These are phyloP conservation scores for Periphyllus acericola DNA, from an alignment of 2,888 invertebrate species.

Conservation along the genomic window DNA sequence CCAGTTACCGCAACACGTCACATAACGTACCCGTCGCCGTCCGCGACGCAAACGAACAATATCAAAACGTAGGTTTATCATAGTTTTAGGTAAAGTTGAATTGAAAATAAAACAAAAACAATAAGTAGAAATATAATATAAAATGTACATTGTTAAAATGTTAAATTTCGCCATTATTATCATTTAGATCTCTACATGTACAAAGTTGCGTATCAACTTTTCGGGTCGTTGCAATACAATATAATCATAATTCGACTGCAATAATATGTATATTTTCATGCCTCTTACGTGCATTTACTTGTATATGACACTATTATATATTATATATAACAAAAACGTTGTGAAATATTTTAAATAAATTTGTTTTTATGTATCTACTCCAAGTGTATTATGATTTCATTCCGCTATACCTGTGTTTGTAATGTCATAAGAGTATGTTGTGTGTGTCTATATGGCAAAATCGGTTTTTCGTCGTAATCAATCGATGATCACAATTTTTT, in stretches of 20 bases:
- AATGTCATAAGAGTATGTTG: neutral
- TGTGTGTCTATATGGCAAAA: neutral
- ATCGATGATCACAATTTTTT: neutral
- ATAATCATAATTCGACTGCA: constrained; percentile 5
- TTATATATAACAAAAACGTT: neutral
- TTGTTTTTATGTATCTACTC: neutral
- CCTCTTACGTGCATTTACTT: neutral
- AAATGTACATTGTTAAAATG: too few relatives aligned
- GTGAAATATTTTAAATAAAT: neutral
- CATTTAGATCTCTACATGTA: constrained; percentile 49
- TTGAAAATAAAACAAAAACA: too few relatives aligned
- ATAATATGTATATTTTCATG: neutral
- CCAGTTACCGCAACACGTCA: neutral
- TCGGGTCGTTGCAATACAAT: constrained; percentile 44
- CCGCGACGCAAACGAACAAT: neutral
- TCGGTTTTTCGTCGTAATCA: neutral
- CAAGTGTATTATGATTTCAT: neutral
- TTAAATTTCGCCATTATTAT: neutral
- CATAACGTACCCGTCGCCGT: neutral
- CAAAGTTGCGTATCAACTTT: constrained; percentile 31
- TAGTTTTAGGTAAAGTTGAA: neutral
- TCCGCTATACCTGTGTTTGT: neutral
- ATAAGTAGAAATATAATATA: too few relatives aligned
- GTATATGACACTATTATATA: neutral
- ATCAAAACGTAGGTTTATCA: constrained; percentile 28